Base-by-base conservation (phyloP, 2,888 invertebrate genomes). In the Tachina lurida region DNA sequence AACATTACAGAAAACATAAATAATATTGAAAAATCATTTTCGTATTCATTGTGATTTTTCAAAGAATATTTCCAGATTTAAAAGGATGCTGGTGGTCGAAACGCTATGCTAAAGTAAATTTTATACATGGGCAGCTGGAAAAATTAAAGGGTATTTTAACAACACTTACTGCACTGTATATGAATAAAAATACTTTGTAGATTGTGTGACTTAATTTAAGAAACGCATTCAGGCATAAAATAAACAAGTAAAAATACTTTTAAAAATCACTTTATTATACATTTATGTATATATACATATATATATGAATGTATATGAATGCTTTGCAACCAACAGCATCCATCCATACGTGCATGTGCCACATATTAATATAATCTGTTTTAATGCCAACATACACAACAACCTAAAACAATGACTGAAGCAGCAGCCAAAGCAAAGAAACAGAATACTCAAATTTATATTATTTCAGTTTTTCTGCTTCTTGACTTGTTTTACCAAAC, bases 61-160 rank as follows among this genome's bases (percentile, higher is more conserved):
- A 79, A 71, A 75, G 54, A 75, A 78, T 56, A 56, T 60, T 67
- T 52, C 10, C 56, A 65, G 73, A 77, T 52, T 74, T 41, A 12
- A 85, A 76, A 86, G 85, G 79, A 86, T 86, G 85, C 85, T 86
- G 85, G 85, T 83, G 84, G 74, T 84, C 80, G 67, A 39, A 31
- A 10, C 65, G 71, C n/a, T 73, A n/a, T 63, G 31, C 31, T 31
- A 7, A 65, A 56, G 39, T 63, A 15, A 74, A 58, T 22, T 41
- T 73, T n/a, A 49, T 31, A 49, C 31, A 78, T 68, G 63, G 54
- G 43, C 85, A 86, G 85, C 82, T 86, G 85, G 31, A 74, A 82
- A 79, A 63, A 75, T 78, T 78, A 86, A 83, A 83, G 85, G 82
- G 79, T 83, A 75, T 82, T 62, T 45, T 47, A 13, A 54, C 39